Evolutionary conservation across 2,888 invertebrate species (phyloP).

Genomic region (Spilosoma lubricipeda): DNA sequence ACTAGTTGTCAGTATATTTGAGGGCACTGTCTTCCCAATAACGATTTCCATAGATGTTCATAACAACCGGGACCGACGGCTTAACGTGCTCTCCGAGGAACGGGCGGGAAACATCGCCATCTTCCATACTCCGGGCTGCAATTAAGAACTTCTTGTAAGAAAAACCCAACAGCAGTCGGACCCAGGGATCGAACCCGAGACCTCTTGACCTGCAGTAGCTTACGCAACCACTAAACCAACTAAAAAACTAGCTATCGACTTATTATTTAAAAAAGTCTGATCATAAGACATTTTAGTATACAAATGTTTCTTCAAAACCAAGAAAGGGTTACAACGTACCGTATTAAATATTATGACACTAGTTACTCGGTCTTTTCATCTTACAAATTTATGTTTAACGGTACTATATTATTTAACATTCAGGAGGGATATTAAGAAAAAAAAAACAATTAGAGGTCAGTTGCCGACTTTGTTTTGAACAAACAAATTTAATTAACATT

Average conservation of each 20-base stretch:
- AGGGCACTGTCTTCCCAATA: too few relatives aligned
- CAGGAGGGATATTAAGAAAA: conserved; percentile 38
- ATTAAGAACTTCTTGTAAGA: too few relatives aligned
- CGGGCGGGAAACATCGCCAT: too few relatives aligned
- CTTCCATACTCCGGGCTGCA: too few relatives aligned
- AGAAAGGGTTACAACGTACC: neutral
- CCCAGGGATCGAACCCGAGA: too few relatives aligned
- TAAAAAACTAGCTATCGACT: neutral
- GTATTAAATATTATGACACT: neutral
- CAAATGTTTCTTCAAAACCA: neutral
- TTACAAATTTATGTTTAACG: neutral
- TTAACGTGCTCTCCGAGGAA: too few relatives aligned
- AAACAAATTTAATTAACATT: conserved; percentile 83
- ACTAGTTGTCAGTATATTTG: too few relatives aligned
- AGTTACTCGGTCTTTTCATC: neutral
- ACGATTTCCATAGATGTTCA: too few relatives aligned
- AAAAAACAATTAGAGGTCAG: conserved; percentile 76
- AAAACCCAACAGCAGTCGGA: too few relatives aligned
- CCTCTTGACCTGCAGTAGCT: too few relatives aligned
- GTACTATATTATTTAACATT: neutral
- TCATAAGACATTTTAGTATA: neutral
- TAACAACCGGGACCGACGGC: too few relatives aligned
- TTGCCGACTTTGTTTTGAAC: conserved; percentile 74
- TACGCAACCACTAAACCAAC: too few relatives aligned
- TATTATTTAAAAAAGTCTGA: neutral